A percentile compares a stretch with the other conserved stretches of the same genome.
Evolutionary conservation across 2,888 invertebrate species (phyloP).

Genomic region (Pegoplata infirma): DNA sequence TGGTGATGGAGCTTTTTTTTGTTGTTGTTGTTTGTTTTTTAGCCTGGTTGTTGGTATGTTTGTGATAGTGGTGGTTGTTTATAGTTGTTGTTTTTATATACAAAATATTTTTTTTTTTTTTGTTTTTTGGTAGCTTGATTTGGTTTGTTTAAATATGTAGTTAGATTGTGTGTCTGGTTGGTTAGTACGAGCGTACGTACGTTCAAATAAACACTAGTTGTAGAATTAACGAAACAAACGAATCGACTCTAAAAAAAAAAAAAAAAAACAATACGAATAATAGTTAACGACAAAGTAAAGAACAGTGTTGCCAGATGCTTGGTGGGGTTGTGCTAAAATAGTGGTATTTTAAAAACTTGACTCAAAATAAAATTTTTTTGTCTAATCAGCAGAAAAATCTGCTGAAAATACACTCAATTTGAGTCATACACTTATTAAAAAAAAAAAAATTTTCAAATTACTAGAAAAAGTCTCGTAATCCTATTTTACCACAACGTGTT

Average conservation of each 20-base stretch:
- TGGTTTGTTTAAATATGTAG: slow-evolving; percentile 1
- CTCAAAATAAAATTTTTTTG: too few relatives aligned
- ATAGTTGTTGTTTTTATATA: too few relatives aligned
- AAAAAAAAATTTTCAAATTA: too few relatives aligned
- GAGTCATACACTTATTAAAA: too few relatives aligned
- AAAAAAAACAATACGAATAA: neutral
- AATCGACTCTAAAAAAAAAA: slow-evolving; percentile 5
- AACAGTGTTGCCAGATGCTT: neutral
- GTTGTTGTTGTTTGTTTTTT: slow-evolving; percentile 1
- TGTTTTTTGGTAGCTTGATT: slow-evolving; percentile 14
- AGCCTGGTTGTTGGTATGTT: too few relatives aligned
- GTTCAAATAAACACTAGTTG: slow-evolving; percentile 16
- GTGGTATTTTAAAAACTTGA: too few relatives aligned
- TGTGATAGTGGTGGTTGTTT: slow-evolving; percentile 16
- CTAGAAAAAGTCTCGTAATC: too few relatives aligned
- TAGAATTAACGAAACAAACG: slow-evolving; percentile 19
- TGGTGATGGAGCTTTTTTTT: slow-evolving; percentile 24
- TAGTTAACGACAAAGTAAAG: slow-evolving; percentile 6
- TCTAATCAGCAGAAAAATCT: too few relatives aligned
- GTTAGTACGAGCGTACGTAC: slow-evolving; percentile 2
- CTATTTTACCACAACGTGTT: too few relatives aligned
- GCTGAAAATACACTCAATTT: too few relatives aligned
- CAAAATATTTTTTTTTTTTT: neutral
- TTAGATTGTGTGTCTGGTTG: neutral
- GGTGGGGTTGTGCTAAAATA: too few relatives aligned